Base-by-base conservation (phyloP, 2,888 invertebrate genomes). In the Abrostola tripartita region DNA sequence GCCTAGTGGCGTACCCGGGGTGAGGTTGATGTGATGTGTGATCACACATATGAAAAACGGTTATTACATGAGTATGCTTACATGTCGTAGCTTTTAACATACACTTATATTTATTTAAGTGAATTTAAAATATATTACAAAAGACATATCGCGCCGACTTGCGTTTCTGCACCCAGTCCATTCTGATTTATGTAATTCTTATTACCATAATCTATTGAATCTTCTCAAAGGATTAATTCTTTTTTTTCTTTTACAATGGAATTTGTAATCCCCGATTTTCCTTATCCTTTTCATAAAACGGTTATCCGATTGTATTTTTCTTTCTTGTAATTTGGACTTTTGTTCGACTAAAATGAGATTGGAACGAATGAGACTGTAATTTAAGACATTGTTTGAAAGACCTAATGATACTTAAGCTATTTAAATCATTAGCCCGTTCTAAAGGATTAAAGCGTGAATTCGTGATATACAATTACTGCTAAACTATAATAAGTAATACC, bases 121-220 rank as follows among this genome's bases (percentile, higher is more conserved):
- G 1, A 24, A 24, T 2, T 24, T 24, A 24, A 4, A 4, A 1
- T 4, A 24, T 2, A 2, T 24, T 4, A 24, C 24, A 24, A 24
- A 24, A 42, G 52, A 37, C 35, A 65, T 70, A 65, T 59, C 38
- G 9, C 24, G 11, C 10, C n/a, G 37, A 50, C 51, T 64, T 37
- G 42, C 36, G 10, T 54, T 64, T 68, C 62, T 62, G 10, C n/a
- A 5, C 24, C 24, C 35, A 60, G 38, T 47, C 38, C 47, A 57
- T 56, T 76, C 35, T 14, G 35, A 61, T 62, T 50, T 60, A 57
- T 41, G 44, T 63, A 55, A 65, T 66, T 54, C 63, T 64, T 61
- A 66, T 78, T 77, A 69, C 50, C 60, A 74, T 66, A 76, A 75
- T 77, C 65, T 52, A 68, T 68, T 64, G 64, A 75, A 70, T 56